Base-by-base conservation (phyloP, 2,113 vertebrate species). In the Dryoscopus gambensis region DNA sequence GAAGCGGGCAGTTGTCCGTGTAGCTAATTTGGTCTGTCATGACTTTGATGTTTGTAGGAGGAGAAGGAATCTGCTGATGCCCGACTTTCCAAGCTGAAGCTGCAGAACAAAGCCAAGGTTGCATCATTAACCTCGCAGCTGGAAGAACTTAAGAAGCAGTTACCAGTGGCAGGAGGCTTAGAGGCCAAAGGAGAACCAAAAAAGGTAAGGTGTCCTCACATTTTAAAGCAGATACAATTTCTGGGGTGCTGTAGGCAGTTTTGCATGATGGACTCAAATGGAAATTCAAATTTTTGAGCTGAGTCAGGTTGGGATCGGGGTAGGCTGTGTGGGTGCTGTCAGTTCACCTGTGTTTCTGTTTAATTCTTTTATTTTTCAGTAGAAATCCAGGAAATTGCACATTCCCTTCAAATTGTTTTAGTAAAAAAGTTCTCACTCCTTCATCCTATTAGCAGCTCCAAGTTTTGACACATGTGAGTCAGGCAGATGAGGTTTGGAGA, bases 71-170 rank as follows among this genome's bases (percentile, higher is more conserved):
- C 98, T 6, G 98, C 97, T 55, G 99, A 99, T 84, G 95, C 98
- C 89, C 99, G 95, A 82, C 81, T 99, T 87, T 99, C 98, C 7
- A 99, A 99, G 97, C 92, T 99, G 83, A 98, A 98, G 79, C 98
- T 99, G 23, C 99, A 99, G 93, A 98, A 98, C 97, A 99, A 99
- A 94, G 99, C 99, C 79, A 99, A 99, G 96, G 98, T 99, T 82
- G 98, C 98, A 3, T 99, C 98, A 2, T 96, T 99, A 80, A 98
- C 95, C 10, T 83, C 98, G 0, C 99, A 99, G 87, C 63, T 99
- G 94, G 99, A 99, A 96, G 98, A 99, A 70, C 96, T 99, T 82
- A 98, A 95, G 97, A 99, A 98, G 40, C 98, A 98, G 13, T 90
- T 98, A 27, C 78, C 97, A 27, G 90, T 46, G 19, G 90, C 97